phyloP scores from a whole-genome alignment of 2,888 invertebrate species.

The Sarcophaga subvicina region DNA sequence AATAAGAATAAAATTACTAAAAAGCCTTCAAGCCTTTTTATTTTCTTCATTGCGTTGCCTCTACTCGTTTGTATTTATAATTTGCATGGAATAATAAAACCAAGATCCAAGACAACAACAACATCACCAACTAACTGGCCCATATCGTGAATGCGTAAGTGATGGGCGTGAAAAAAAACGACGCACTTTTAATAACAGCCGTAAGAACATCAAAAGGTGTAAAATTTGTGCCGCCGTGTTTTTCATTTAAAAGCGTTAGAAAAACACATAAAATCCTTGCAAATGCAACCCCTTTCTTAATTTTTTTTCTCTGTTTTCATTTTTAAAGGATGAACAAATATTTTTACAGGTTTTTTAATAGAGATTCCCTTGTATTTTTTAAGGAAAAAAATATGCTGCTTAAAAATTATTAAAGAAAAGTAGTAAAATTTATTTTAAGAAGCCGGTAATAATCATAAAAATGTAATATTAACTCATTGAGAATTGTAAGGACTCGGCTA shows the following conservation, averaged over 20 bases:
- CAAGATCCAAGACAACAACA: slow-evolving; percentile 41
- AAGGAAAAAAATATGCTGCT: neutral
- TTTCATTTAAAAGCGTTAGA: slow-evolving; percentile 19
- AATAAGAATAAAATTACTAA: slow-evolving; percentile 61
- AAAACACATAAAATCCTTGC: slow-evolving; percentile 42
- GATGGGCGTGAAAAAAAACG: slow-evolving; percentile 53
- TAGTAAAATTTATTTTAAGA: slow-evolving; percentile 47
- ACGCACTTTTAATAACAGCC: neutral
- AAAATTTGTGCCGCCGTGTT: slow-evolving; percentile 34
- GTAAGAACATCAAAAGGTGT: slow-evolving; percentile 61
- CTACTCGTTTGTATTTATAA: slow-evolving; percentile 22
- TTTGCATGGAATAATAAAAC: slow-evolving; percentile 63
- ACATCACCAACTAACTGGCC: slow-evolving; percentile 19
- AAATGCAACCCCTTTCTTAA: slow-evolving; percentile 38
- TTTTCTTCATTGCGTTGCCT: neutral
- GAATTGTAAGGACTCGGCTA: slow-evolving; percentile 31
- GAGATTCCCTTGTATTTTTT: neutral
- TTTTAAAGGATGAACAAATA: neutral
- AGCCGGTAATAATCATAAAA: slow-evolving; percentile 62
- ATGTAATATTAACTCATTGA: slow-evolving; percentile 60
- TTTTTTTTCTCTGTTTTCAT: neutral
- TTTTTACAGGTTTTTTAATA: slow-evolving; percentile 31
- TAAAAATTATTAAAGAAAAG: slow-evolving; percentile 56
- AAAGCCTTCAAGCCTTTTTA: slow-evolving; percentile 57
- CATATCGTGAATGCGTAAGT: slow-evolving; percentile 42